phyloP scores from a whole-genome alignment of 2,888 invertebrate genomes.

The Flabesymbios commensalis region DNA sequence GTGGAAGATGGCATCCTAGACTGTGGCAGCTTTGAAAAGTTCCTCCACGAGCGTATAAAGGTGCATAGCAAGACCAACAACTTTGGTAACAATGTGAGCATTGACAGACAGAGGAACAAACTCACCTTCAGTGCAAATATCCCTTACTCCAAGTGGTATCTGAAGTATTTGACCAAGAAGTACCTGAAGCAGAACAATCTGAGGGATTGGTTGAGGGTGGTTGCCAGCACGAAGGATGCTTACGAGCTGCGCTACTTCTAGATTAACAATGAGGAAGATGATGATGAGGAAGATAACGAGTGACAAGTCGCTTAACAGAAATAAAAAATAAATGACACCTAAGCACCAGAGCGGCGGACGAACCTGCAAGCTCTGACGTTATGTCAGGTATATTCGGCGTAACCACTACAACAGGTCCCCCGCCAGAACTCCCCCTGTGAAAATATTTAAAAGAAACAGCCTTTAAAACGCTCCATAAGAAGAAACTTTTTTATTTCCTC shows the following conservation, averaged over 20 bases:
- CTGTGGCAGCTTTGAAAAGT: slow-evolving; percentile 83
- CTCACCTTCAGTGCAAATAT: slow-evolving; percentile 86
- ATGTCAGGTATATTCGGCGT: too few relatives aligned
- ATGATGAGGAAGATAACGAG: slow-evolving; percentile 59
- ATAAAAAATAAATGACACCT: too few relatives aligned
- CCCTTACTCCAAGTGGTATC: slow-evolving; percentile 80
- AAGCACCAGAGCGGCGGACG: too few relatives aligned
- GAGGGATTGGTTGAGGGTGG: slow-evolving; percentile 98
- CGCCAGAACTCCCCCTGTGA: too few relatives aligned
- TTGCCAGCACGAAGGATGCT: slow-evolving; percentile 93
- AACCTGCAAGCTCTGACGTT: too few relatives aligned
- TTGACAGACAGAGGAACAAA: slow-evolving; percentile 88
- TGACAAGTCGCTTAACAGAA: too few relatives aligned
- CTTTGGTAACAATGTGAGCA: slow-evolving; percentile 85
- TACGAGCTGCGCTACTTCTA: slow-evolving; percentile 99
- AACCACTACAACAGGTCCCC: too few relatives aligned
- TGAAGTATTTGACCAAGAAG: slow-evolving; percentile 99
- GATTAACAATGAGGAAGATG: slow-evolving; percentile 67
- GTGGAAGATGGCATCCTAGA: slow-evolving; percentile 99
- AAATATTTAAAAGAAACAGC: too few relatives aligned
- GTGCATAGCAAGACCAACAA: slow-evolving; percentile 96
- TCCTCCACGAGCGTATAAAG: slow-evolving; percentile 70
- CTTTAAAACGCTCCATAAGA: too few relatives aligned
- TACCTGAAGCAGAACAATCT: slow-evolving; percentile 99
- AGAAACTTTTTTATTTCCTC: too few relatives aligned